These are phyloP conservation scores for Bombus breviceps DNA, from an alignment of 1,140 invertebrate genomes.

Conservation along the genomic window DNA sequence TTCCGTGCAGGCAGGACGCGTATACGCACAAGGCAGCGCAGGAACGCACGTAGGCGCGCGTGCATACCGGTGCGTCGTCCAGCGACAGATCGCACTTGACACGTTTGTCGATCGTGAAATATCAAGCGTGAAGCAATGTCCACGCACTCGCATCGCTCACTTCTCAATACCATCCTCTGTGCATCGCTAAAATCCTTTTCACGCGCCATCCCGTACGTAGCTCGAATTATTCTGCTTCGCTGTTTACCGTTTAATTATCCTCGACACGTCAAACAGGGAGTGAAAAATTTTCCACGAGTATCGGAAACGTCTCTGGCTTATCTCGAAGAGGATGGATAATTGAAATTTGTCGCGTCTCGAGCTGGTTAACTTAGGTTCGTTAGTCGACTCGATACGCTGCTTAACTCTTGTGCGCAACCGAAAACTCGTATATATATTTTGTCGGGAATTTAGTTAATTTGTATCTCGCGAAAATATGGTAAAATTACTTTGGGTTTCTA, in stretches of 20 bases:
- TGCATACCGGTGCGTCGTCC: conserved; percentile 33
- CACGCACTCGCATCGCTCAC: not conserved
- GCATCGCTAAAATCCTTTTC: conserved; percentile 51
- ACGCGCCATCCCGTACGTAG: conserved; percentile 29
- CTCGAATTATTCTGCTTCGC: conserved; percentile 39
- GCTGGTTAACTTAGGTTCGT: not conserved
- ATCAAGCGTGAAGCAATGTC: not conserved
- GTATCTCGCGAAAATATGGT: no score
- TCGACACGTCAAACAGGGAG: not conserved
- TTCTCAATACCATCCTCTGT: not conserved
- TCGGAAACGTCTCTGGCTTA: no score
- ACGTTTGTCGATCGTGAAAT: conserved; percentile 35
- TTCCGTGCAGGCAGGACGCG: conserved; percentile 26
- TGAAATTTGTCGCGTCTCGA: not conserved
- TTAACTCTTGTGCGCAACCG: not conserved
- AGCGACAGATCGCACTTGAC: conserved; percentile 44
- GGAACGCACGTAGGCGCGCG: conserved; percentile 26
- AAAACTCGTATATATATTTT: no score
- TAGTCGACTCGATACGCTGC: not conserved
- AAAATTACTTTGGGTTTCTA: no score
- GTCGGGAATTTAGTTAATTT: no score
- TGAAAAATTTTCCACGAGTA: no score
- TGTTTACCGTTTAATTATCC: conserved; percentile 22
- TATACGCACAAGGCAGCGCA: not conserved
- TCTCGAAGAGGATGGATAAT: no score